A percentile compares a stretch with the other conserved stretches of the same genome.
Conservation (phyloP, 2,888 invertebrate genomes). For the Heliconius erato region DNA sequence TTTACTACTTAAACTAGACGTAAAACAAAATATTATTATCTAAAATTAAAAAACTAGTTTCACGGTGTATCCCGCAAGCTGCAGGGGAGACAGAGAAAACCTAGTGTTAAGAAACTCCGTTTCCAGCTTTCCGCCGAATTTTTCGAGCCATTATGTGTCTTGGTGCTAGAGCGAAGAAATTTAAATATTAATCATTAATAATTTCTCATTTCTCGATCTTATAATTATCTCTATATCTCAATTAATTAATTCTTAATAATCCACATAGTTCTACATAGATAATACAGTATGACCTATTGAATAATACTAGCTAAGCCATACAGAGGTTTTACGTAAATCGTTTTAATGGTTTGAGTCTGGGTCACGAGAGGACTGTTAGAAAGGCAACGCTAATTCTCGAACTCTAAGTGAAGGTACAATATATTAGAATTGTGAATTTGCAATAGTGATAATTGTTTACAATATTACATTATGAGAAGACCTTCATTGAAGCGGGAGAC, state of each 20-base stretch:
- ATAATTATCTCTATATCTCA: not conserved
- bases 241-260: not conserved
- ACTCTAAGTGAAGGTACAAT: conserved; percentile 40
- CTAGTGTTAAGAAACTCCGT: too few relatives aligned
- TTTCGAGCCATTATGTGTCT: too few relatives aligned
- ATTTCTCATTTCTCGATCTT: too few relatives aligned
- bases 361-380: conserved; percentile 38
- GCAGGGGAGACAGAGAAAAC: too few relatives aligned
- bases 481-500: too few relatives aligned
- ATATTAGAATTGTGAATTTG: conserved; percentile 1
- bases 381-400: conserved; percentile 45
- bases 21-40: too few relatives aligned
- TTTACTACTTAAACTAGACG: too few relatives aligned
- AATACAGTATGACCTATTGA: conserved; percentile 25
- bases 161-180: too few relatives aligned
- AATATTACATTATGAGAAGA: conserved; percentile 16
- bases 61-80: too few relatives aligned
- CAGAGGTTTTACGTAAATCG: conserved; percentile 26
- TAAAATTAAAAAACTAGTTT: too few relatives aligned
- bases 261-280: not conserved
- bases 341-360: conserved; percentile 4
- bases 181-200: too few relatives aligned
- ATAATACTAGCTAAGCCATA: conserved; percentile 17
- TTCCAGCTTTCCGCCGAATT: too few relatives aligned
- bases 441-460: conserved; percentile 30